Percentiles rank a stretch among this genome's conserved stretches.
phyloP scores from a whole-genome alignment of 2,888 invertebrate genomes.

The Amorpha juglandis region DNA sequence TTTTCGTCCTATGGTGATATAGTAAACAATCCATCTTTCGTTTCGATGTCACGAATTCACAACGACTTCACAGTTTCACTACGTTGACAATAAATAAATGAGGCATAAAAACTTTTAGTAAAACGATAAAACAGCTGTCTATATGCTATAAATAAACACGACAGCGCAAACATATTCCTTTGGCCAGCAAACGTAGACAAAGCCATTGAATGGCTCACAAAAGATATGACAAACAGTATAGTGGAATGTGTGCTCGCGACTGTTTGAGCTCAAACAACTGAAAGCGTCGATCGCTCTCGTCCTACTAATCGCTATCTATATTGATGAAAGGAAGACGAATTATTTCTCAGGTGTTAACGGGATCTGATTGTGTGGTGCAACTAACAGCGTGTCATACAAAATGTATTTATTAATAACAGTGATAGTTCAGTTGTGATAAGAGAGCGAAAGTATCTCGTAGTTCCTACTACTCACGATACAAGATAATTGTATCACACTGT shows the following conservation, averaged over 20 bases:
- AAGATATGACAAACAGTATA: conserved; percentile 18
- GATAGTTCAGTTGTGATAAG: neutral
- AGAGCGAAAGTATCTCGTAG: neutral
- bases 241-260: neutral
- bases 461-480: too few species aligned
- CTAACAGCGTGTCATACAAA: neutral
- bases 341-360: conserved; percentile 20
- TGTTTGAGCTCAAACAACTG: conserved; percentile 17
- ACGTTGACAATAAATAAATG: too few species aligned
- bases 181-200: neutral
- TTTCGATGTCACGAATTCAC: too few species aligned
- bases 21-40: too few species aligned
- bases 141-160: neutral
- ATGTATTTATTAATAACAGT: neutral
- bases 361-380: neutral
- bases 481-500: too few species aligned
- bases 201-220: conserved; percentile 17
- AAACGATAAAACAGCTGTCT: neutral
- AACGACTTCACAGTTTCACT: neutral
- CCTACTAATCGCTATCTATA: conserved; percentile 23
- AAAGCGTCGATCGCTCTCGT: neutral
- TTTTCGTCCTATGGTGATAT: too few species aligned
- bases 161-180: neutral
- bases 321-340: conserved; percentile 12
- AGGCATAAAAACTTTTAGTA: too few species aligned